phyloP scores from a whole-genome alignment of 2,797 vertebrate genomes.

The Heteromormyrus szaboi region DNA sequence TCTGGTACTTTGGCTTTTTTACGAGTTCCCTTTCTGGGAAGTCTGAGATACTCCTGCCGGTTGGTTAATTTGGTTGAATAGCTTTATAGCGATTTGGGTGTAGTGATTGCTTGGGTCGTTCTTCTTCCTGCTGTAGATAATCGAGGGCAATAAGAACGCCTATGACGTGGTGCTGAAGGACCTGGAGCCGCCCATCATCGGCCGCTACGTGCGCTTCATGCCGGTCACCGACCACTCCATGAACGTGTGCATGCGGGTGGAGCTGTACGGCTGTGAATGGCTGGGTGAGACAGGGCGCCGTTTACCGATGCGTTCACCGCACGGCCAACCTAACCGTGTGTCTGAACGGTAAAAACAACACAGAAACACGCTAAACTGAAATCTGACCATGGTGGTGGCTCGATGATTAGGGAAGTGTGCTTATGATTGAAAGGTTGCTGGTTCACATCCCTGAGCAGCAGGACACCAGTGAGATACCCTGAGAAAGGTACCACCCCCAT shows the following conservation, averaged over 20 bases:
- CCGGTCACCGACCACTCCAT: constrained; percentile 87
- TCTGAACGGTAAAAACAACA: background rate
- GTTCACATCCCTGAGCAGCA: background rate
- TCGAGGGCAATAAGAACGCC: constrained; percentile 88
- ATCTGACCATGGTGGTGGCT: background rate
- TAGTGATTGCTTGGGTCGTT: background rate
- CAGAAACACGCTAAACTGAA: background rate
- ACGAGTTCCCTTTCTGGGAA: background rate
- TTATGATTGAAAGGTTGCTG: background rate
- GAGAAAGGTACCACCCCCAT: background rate
- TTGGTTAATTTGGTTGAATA: background rate
- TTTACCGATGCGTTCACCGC: background rate
- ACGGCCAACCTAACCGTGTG: background rate
- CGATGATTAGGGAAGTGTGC: background rate
- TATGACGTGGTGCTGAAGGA: constrained; percentile 93
- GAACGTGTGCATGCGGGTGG: constrained; percentile 91
- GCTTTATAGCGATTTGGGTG: background rate
- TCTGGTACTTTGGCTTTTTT: background rate
- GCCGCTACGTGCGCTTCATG: constrained; percentile 86
- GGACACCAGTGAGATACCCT: background rate
- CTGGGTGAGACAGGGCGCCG: constrained; percentile 65
- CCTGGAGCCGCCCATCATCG: constrained; percentile 87
- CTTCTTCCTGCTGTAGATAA: constrained; percentile 60
- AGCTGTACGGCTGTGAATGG: constrained; percentile 94
- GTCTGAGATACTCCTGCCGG: background rate